Base-by-base conservation (phyloP, 2,888 invertebrate species). In the Julus scanicus region DNA sequence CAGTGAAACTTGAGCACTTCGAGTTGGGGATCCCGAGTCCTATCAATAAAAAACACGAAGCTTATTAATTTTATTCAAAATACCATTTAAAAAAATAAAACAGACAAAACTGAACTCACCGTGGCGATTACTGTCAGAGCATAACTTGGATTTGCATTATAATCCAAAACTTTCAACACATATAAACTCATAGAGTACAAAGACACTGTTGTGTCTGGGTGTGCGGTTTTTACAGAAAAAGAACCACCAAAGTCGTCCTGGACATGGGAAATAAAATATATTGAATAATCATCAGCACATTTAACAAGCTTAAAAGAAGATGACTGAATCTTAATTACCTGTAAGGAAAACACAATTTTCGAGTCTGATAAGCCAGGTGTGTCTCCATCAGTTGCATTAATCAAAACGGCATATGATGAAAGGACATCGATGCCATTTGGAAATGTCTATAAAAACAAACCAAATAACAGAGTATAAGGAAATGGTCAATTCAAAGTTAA, bases 371-470 rank as follows among this genome's bases (percentile, higher is more conserved):
- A 29, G 29, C 2, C 4, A 11, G n/a, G n/a, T n/a, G n/a, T n/a
- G 11, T 71, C 71, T 1, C 29, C 71, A 71, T 71, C 71, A 11
- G 71, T 29, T 1, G 71, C 71, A n/a, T 71, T 71, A 9, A 71
- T 9, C 29, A 4, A 11, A 29, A 71, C 29, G 29, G 11, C 29
- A 6, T n/a, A 63, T n/a, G n/a, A 6, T 63, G 29, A 17, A 71
- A 71, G 71, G 20, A n/a, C 71, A 71, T 71, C 71, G 29, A 71
- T 29, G 71, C 11, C n/a, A 29, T 11, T 9, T 29, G 71, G 71
- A 71, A 71, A 71, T 29, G 71, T 71, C 71, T 71, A 29, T 49
- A 49, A n/a, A n/a, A n/a, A n/a, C n/a, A n/a, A n/a, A n/a, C n/a
- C n/a, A n/a, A n/a, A n/a, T n/a, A n/a, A n/a, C n/a, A n/a, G n/a